A percentile compares a stretch with the other conserved stretches of the same genome.
These are phyloP conservation scores for Perca schrenkii DNA, from an alignment of 2,113 vertebrate species.

Conservation along the genomic window DNA sequence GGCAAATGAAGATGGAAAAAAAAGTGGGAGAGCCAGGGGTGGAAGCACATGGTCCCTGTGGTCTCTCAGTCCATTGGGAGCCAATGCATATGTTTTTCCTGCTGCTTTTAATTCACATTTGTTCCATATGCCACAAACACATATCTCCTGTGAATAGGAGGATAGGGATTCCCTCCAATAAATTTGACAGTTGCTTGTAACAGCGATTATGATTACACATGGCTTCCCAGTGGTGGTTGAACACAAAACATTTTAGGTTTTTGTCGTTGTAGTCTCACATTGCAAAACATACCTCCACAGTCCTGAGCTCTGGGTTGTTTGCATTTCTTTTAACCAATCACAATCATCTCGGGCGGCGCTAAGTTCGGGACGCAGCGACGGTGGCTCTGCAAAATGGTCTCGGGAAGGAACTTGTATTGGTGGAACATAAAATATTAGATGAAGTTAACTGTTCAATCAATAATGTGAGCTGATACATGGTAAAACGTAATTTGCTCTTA, in stretches of 20 bases:
- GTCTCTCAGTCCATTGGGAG: constrained; percentile 34
- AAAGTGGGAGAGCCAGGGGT: constrained; percentile 24
- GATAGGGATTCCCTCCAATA: background rate
- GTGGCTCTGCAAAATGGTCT: too few species aligned
- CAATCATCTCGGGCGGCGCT: too few species aligned
- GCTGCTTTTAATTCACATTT: constrained; percentile 47
- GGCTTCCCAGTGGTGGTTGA: background rate
- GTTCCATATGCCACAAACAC: constrained; percentile 26
- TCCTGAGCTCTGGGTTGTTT: too few species aligned
- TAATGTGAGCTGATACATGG: too few species aligned
- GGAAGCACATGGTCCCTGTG: constrained; percentile 26
- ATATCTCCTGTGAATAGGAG: background rate
- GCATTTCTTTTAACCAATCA: too few species aligned
- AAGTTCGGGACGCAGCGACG: too few species aligned
- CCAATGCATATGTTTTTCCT: constrained; percentile 55
- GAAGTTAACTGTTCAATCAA: too few species aligned
- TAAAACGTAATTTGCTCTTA: too few species aligned
- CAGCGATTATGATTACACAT: background rate
- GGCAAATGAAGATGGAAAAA: constrained; percentile 29
- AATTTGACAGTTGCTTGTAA: background rate
- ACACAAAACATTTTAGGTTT: background rate
- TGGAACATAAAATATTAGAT: too few species aligned
- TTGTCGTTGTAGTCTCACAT: background rate
- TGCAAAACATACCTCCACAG: too few species aligned
- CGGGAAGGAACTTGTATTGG: too few species aligned